Base-by-base conservation (phyloP, 2,113 vertebrate genomes). In the Pampusana beccarii region DNA sequence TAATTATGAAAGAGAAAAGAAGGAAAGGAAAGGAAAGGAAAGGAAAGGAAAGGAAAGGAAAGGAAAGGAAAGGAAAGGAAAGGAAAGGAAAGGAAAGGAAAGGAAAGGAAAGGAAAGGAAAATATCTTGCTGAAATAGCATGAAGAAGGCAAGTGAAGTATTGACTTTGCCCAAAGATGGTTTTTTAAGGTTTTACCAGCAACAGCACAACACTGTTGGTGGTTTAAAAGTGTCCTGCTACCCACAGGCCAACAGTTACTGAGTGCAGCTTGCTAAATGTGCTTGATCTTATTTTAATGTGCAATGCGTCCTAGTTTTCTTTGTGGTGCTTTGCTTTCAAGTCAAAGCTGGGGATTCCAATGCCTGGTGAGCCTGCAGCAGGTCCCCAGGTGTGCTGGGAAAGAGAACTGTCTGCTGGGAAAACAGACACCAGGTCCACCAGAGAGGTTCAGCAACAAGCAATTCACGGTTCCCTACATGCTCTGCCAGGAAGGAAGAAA, bases 291-390 rank as follows among this genome's bases (percentile, higher is more conserved):
- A 53, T 73, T 80, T 51, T 56, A 58, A 36, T 25, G 51, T 51
- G 34, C 51, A 91, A 29, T 31, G 33, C 62, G 36, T 87, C 21
- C n/a, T 40, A 8, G 38, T 71, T 74, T 88, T 16, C n/a, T 90
- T 86, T 85, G 84, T 31, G 23, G 31, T 50, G 28, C 69, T 93
- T 86, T 67, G 23, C 89, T 94, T 95, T 94, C 46, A 86, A 77
- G 80, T 90, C 57, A 88, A 92, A 95, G 28, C 74, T 79, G 53
- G 28, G 77, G 60, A 83, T 80, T 86, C 34, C 18, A 34, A 46
- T 12, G 34, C 62, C 69, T 70, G 28, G 61, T 88, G 81, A 91
- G 74, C 69, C 57, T 73, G 28, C 58, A 85, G 58, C 34, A 88
- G 57, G 57, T 85, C 80, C 44, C 93, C 78, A 74, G 67, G 83